Percentiles rank a stretch among this genome's conserved stretches.
These are phyloP conservation scores for Gasteruption jaculator DNA, from an alignment of 2,888 invertebrate species.

Conservation along the genomic window DNA sequence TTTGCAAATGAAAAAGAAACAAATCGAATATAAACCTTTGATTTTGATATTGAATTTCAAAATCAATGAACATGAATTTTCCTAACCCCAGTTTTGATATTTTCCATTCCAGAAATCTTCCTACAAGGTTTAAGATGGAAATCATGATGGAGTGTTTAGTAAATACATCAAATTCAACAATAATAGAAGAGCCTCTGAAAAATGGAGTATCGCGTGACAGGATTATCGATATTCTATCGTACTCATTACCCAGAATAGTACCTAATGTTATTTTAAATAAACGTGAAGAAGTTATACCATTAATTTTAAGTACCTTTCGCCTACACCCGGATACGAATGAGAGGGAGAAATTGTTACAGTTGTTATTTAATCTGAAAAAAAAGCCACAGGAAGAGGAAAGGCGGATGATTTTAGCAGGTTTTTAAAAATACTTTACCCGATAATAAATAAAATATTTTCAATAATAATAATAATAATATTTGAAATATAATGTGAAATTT, in stretches of 20 bases:
- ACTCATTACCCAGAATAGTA: conserved; percentile 61
- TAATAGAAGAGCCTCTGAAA: conserved; percentile 46
- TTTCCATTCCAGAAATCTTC: conserved; percentile 49
- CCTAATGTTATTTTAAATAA: conserved; percentile 67
- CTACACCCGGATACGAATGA: conserved; percentile 58
- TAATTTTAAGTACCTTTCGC: conserved; percentile 60
- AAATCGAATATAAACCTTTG: not conserved
- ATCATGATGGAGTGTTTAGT: conserved; percentile 54
- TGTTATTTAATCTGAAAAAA: conserved; percentile 69
- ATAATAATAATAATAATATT: conserved; percentile 1
- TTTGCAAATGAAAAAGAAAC: conserved; percentile 3
- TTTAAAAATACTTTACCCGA: conserved; percentile 8
- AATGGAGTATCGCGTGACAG: conserved; percentile 46
- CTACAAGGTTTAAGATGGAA: conserved; percentile 56
- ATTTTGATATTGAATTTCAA: not conserved
- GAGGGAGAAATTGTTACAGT: conserved; percentile 62
- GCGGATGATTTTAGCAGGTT: conserved; percentile 57
- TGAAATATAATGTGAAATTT: conserved; percentile 2
- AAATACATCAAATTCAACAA: conserved; percentile 44
- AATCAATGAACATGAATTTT: not conserved
- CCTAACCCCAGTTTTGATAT: conserved; percentile 1
- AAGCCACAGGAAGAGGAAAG: conserved; percentile 66
- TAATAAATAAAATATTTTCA: conserved; percentile 2
- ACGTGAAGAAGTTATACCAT: conserved; percentile 65
- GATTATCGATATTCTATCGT: conserved; percentile 55